phyloP scores from a whole-genome alignment of 1,140 invertebrate genomes.

The Elysia chlorotica region DNA sequence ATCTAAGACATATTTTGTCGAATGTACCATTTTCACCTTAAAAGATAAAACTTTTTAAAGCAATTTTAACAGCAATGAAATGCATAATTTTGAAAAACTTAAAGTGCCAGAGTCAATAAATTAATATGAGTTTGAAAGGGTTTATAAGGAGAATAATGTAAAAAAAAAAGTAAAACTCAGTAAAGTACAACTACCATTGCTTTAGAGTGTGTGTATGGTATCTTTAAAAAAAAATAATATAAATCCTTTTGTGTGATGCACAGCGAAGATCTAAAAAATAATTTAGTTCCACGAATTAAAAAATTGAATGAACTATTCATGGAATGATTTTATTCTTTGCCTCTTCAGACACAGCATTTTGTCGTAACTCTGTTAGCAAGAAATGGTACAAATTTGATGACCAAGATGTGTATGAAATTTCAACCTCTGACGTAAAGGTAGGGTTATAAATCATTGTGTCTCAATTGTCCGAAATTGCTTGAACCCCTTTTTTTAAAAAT shows the following conservation, averaged over 20 bases:
- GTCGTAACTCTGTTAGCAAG: constrained; percentile 67
- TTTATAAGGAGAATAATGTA: too few species aligned
- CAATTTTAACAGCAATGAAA: too few species aligned
- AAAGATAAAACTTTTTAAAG: too few species aligned
- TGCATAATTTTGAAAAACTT: too few species aligned
- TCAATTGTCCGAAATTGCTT: background rate
- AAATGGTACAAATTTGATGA: constrained; percentile 93
- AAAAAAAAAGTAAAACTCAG: background rate
- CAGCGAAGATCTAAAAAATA: background rate
- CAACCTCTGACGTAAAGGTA: constrained; percentile 70
- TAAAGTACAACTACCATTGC: background rate
- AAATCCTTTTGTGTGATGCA: background rate
- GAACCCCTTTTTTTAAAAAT: background rate
- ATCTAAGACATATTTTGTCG: too few species aligned
- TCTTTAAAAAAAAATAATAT: background rate
- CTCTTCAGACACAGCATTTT: constrained; percentile 73
- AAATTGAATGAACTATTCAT: background rate
- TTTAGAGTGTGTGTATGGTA: background rate
- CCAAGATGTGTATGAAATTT: constrained; percentile 77
- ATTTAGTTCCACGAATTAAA: background rate
- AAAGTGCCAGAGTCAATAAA: too few species aligned
- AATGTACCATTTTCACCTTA: too few species aligned
- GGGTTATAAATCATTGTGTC: background rate
- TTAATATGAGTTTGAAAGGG: too few species aligned
- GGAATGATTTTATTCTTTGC: background rate